Evolutionary conservation across 2,888 invertebrate species (phyloP), one percentile per base, ranked within the genome.

Genomic region (Ligdia adustata): DNA sequence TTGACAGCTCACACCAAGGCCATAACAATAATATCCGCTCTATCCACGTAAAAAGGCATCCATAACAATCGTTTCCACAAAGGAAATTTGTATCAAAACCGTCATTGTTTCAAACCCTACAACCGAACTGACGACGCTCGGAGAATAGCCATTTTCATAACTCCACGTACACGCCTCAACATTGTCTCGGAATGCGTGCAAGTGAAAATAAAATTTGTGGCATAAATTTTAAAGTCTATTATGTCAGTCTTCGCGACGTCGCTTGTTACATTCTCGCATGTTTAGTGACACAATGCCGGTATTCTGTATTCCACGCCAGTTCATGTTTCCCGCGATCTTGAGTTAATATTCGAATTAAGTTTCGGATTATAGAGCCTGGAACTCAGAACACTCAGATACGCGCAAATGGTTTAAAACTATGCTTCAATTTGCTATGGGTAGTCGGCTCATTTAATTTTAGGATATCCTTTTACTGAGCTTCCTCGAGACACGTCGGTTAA

Each of bases 61-160:
- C 69, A 75, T 68, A 77, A 75, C 72, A 75, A 66, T 52, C 65
- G 61, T 62, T 69, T 69, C 62, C 62, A 66, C 71, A 73, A 74
- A 77, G 78, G 78, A 79, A 79, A 81, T 80, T 79, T 76, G 74
- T 79, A 79, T 75, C 79, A 77, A 71, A 79, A 75, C 75, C 62
- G 60, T 66, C 73, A 78, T 79, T 79, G 79, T 80, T 67, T 61
- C 56, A 16, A 55, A 52, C 61, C 55, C 47, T 51, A 51, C 56
- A 49, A 50, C 41, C 35, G n/a, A n/a, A n/a, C n/a, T n/a, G n/a
- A n/a, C n/a, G 48, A 26, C 52, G 55, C 56, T 57, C 61, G 50
- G 49, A 58, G 64, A 58, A 62, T 58, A 67, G 54, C 56, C 52
- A 55, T 69, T 70, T 64, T 66, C 72, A 72, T 72, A 74, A 73